Evolutionary conservation across 30 jellyfish, hydroid and myxozoan genomes (phyloP).

Genomic region (Aurelia coerulea): DNA sequence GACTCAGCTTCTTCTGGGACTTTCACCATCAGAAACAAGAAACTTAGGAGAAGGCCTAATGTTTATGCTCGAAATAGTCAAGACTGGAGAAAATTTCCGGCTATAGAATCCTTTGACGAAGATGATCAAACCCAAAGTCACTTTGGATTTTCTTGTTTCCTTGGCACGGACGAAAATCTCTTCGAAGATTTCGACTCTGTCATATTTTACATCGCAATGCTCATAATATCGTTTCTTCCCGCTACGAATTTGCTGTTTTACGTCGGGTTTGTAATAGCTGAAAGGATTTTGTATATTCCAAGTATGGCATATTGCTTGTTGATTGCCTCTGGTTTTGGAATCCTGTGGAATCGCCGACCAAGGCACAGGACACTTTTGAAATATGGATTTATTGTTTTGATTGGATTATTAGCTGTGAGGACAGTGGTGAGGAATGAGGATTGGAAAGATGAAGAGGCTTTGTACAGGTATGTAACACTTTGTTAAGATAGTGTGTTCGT

Average conservation of each 20-base stretch:
- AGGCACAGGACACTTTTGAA: slow-evolving; percentile 3
- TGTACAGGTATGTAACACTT: slow-evolving; percentile 69
- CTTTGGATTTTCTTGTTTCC: background rate
- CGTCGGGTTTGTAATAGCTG: slow-evolving; percentile 96
- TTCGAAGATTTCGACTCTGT: slow-evolving; percentile 17
- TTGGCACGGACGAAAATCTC: background rate
- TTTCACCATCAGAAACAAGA: no score
- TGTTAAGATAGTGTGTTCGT: background rate
- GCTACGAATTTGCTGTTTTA: slow-evolving; percentile 85
- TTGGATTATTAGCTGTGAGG: slow-evolving; percentile 46
- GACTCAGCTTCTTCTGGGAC: no score
- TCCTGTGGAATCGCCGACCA: slow-evolving; percentile 4
- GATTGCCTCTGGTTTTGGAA: slow-evolving; percentile 66
- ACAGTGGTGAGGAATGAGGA: slow-evolving; percentile 79
- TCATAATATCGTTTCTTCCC: slow-evolving; percentile 75
- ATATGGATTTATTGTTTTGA: background rate
- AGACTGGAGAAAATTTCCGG: no score
- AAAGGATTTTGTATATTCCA: slow-evolving; percentile 85
- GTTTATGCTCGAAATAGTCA: background rate
- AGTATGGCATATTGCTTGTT: slow-evolving; percentile 82
- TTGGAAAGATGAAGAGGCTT: slow-evolving; percentile 87
- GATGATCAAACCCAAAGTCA: no score
- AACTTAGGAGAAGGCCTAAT: no score
- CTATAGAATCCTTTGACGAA: no score
- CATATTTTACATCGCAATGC: slow-evolving; percentile 50